Base-by-base conservation (phyloP, 2,113 vertebrate species). In the Oncorhynchus tshawytscha region DNA sequence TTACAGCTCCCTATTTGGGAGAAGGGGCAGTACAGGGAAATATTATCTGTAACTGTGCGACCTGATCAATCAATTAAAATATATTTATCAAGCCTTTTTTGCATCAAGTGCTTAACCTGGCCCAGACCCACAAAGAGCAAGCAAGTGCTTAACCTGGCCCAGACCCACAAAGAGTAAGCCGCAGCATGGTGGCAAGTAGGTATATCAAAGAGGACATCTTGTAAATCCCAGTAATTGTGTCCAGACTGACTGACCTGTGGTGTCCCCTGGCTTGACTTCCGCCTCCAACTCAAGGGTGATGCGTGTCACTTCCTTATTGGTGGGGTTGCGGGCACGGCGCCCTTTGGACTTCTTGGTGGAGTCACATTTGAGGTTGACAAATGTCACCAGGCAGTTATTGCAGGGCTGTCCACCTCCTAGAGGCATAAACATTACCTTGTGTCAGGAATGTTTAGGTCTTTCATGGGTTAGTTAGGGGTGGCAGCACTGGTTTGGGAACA, bases 271-370 rank as follows among this genome's bases (percentile, higher is more conserved):
- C 85, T 96, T 97, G 91, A 99, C 93, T 83, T 99, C 96, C 0
- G 96, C 97, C 85, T 99, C 98, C 1, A 99, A 93, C 92, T 99
- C 97, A 91, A 99, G 87, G 0, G 97, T 98, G 75, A 99, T 98
- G 67, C 96, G 95, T 0, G 96, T 97, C 74, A 98, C 94, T 89
- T 98, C 97, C 82, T 97, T 97, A 88, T 77, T 94, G 4, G 94
- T 84, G 20, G 96, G 92, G 91, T 97, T 99, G 39, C 98, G 96
- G 71, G 96, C 94, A 5, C 96, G 93, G 0, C 97, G 95, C 22
- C 93, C 94, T 89, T 95, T 96, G 11, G 93, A 82, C 86, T 97
- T 99, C 92, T 96, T 96, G 72, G 96, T 96, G 0, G 97, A 99
- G 89, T 98, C 96, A 0, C 98, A 99, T 85, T 97, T 99, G 72